Evolutionary conservation across 2,797 vertebrate species (phyloP).

Genomic region (Gambelia wislizenii): DNA sequence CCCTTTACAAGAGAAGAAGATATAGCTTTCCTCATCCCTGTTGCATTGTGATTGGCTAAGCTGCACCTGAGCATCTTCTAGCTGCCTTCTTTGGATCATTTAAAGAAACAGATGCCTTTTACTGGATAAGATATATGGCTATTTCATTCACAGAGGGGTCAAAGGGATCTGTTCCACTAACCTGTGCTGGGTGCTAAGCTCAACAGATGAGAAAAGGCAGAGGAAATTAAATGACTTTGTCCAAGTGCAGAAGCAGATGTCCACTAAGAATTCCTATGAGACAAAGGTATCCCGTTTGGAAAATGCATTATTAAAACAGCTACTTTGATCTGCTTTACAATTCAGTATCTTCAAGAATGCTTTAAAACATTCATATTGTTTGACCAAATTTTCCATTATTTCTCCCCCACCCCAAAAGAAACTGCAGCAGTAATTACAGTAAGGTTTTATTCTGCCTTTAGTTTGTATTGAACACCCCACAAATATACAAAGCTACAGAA

Average conservation of each 20-base stretch:
- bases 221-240: constrained; percentile 15
- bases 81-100: neutral
- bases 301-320: constrained; percentile 46
- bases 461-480: constrained; percentile 58
- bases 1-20: neutral
- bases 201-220: neutral
- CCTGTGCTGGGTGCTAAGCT: neutral
- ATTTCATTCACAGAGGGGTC: neutral
- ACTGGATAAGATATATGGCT: neutral
- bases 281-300: constrained; percentile 31
- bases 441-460: constrained; percentile 56
- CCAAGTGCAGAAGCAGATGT: constrained; percentile 9
- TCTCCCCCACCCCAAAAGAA: constrained; percentile 27
- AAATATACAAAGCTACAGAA: constrained; percentile 77
- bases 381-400: constrained; percentile 59
- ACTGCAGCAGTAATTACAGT: constrained; percentile 47
- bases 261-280: neutral
- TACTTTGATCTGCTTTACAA: constrained; percentile 40
- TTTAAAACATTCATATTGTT: constrained; percentile 63
- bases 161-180: neutral
- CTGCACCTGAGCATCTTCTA: neutral
- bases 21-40: neutral
- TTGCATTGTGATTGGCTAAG: neutral
- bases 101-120: neutral
- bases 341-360: constrained; percentile 47